Evolutionary conservation across 2,888 invertebrate species (phyloP), one percentile per base, ranked within the genome.

Genomic region (Lithophane socia): DNA sequence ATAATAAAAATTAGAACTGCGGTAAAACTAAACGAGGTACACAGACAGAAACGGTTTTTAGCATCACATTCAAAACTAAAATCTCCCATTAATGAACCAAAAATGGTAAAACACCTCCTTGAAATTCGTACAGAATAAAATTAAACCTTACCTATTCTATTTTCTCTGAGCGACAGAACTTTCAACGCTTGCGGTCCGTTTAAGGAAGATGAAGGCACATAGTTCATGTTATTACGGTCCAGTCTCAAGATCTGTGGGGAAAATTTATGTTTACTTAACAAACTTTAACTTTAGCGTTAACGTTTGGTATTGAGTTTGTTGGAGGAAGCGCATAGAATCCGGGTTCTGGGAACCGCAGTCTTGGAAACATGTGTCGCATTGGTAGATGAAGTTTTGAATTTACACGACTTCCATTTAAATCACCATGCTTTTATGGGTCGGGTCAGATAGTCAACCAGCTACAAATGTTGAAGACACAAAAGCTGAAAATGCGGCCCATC

Each of bases 111-210:
- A 73, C 58, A 60, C 54, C 42, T 63, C 7, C 44, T 44, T 44
- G 10, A 44, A 44, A 70, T 75, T 84, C 54, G 63, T 73, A 21
- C 16, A 44, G 21, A 77, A 13, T 76, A 49, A 77, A 82, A 73
- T 74, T 75, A 72, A 77, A 65, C 58, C 86, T 97, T 97, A 98
- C 99, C 98, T 92, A 99, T 99, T 93, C 98, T 97, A 93, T 99
- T 99, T 90, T 98, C 97, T 87, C 97, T 97, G 76, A 99, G 94
- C 1, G 98, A 98, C 54, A 99, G 96, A 80, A 98, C 96, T 92
- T 97, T 97, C 77, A 99, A 95, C 47, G 97, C 97, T 89, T 97
- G 97, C 13, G 99, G 99, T 56, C 98, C 98, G 91, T 98, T 98
- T 42, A 99, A 94, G 1, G 99, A 98, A 58, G 97, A 97, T 49